Evolutionary conservation across 2,888 invertebrate genomes (phyloP), one percentile per base, ranked within the genome.

Genomic region (Nasonovia ribisnigri): DNA sequence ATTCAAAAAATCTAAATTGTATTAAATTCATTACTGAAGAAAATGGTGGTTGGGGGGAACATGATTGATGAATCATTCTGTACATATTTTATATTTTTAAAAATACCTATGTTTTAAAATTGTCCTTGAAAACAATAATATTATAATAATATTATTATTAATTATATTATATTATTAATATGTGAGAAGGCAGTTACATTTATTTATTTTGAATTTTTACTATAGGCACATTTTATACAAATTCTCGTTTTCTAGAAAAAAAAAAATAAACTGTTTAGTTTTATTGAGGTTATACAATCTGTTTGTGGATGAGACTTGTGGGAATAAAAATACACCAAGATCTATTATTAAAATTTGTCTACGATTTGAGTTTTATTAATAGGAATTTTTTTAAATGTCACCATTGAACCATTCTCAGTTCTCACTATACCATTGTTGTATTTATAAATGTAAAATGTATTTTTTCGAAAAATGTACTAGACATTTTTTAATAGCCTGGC

Each of bases 311-410:
- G 16, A 1, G 67, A 67, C n/a, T n/a, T 67, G 36, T 16, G n/a
- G n/a, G 67, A 16, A 36, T 36, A 67, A 67, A 67, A 60, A 67
- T n/a, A 67, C n/a, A 67, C 16, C 36, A 67, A 67, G 36, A 67
- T 67, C 67, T 67, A 67, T 67, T 67, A 67, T 67, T 67, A 67
- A 67, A 67, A 67, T 67, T 67, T 67, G 36, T 16, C 67, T 67
- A 67, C 67, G 67, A 36, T 67, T 67, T 67, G 67, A 67, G 67
- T 67, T 67, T 67, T 67, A 67, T 36, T 36, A 67, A 67, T 67
- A 67, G 67, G 67, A n/a, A 67, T 67, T 67, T 67, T 67, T 67
- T n/a, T 36, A 67, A 67, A 67, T 67, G 67, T 36, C n/a, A 36
- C 67, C 67, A 51, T 51, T 51, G 51, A 51, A 51, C 51, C 16